Percentiles rank a stretch among this genome's conserved stretches.
These are phyloP conservation scores for Tachina lurida DNA, from an alignment of 2,888 invertebrate species.

Conservation along the genomic window DNA sequence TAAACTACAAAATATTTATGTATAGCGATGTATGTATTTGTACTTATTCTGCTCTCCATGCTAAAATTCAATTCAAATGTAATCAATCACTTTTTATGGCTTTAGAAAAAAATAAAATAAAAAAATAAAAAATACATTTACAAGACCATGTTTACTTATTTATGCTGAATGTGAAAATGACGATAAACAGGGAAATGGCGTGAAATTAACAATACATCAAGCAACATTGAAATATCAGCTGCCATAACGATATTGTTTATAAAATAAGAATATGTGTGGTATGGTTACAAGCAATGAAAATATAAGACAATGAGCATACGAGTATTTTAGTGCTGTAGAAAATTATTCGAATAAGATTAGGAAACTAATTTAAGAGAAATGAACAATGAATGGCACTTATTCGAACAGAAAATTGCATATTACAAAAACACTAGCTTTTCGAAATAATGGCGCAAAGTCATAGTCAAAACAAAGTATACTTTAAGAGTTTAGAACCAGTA, in stretches of 20 bases:
- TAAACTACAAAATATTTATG: background rate
- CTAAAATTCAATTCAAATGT: background rate
- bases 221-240: constrained; percentile 27
- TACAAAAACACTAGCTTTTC: too few species aligned
- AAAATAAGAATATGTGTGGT: background rate
- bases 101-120: background rate
- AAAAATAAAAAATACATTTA: background rate
- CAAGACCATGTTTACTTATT: background rate
- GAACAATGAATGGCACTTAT: too few species aligned
- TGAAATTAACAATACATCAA: constrained; percentile 58
- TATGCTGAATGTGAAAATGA: constrained; percentile 27
- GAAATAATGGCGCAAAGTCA: too few species aligned
- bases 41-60: background rate
- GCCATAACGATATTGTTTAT: background rate
- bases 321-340: too few species aligned
- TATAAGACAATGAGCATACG: too few species aligned
- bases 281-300: background rate
- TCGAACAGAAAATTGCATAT: too few species aligned
- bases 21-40: background rate
- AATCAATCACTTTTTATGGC: constrained; percentile 22
- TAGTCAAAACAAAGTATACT: too few species aligned
- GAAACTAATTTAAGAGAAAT: too few species aligned
- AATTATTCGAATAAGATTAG: too few species aligned
- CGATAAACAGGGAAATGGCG: constrained; percentile 58
- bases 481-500: too few species aligned